These are phyloP conservation scores for Periophthalmus magnuspinnatus DNA, from an alignment of 2,797 vertebrate species.

Conservation along the genomic window DNA sequence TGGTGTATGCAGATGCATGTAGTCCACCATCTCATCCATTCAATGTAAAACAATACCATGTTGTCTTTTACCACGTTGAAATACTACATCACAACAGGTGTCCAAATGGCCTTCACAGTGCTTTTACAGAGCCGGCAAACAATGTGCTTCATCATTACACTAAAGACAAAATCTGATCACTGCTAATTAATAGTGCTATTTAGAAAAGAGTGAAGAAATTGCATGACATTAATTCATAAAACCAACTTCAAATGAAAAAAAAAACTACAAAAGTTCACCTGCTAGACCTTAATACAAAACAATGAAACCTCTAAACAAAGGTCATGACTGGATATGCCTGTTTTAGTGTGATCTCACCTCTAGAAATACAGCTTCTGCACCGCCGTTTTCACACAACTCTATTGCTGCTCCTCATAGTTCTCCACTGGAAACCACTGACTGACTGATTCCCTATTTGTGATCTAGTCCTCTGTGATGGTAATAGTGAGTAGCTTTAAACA, in stretches of 20 bases:
- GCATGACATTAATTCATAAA: constrained; percentile 19
- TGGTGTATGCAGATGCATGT: constrained; percentile 74
- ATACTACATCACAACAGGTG: constrained; percentile 29
- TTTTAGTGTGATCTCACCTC: constrained; percentile 59
- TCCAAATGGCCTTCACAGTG: neutral
- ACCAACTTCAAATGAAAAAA: constrained; percentile 1
- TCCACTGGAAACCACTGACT: constrained; percentile 44
- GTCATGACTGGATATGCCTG: constrained; percentile 68
- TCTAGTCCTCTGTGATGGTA: constrained; percentile 42
- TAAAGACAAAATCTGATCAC: neutral
- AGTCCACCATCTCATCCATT: constrained; percentile 41
- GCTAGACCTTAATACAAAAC: constrained; percentile 28
- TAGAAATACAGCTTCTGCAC: constrained; percentile 63
- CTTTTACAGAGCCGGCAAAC: neutral
- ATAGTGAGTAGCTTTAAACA: constrained; percentile 51
- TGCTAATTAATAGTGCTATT: neutral
- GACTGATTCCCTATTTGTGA: constrained; percentile 38
- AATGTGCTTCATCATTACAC: neutral
- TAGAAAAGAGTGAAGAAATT: constrained; percentile 7
- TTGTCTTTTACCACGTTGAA: constrained; percentile 22
- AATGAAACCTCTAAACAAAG: constrained; percentile 39
- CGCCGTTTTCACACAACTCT: constrained; percentile 58
- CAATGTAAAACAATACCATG: constrained; percentile 24
- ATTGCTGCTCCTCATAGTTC: constrained; percentile 49
- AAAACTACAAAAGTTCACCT: constrained; percentile 6